Conservation (phyloP, 2,888 invertebrate species). For the Cantharis flavilabris region DNA sequence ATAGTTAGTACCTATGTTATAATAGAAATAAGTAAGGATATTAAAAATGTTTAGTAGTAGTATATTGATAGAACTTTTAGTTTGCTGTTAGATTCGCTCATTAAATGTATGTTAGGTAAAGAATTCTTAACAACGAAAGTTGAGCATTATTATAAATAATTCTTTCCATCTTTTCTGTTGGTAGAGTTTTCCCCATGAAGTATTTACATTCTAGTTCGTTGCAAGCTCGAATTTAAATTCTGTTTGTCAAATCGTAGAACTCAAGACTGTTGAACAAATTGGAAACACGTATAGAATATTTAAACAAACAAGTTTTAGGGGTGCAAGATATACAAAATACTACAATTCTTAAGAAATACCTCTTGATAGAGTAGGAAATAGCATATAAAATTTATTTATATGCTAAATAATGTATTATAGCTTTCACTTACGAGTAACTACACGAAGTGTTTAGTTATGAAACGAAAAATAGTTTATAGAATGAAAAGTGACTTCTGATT, state of each 20-base stretch:
- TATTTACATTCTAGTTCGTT: slow-evolving; percentile 46
- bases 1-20: too few species aligned
- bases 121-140: slow-evolving; percentile 34
- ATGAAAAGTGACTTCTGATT: not conserved
- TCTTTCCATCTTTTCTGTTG: slow-evolving; percentile 39
- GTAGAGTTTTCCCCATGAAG: slow-evolving; percentile 45
- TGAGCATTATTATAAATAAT: slow-evolving; percentile 47
- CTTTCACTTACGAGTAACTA: not conserved
- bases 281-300: slow-evolving; percentile 30
- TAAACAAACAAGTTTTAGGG: slow-evolving; percentile 28
- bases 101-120: not conserved
- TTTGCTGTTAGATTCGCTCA: not conserved
- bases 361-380: not conserved
- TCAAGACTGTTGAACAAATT: slow-evolving; percentile 31
- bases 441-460: not conserved
- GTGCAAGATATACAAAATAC: slow-evolving; percentile 13
- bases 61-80: not conserved
- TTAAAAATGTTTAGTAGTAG: not conserved
- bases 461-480: not conserved
- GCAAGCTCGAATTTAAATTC: slow-evolving; percentile 42
- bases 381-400: not conserved
- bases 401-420: not conserved
- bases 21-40: too few species aligned
- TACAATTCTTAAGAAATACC: not conserved
- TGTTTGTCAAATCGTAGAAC: slow-evolving; percentile 45